Conservation (phyloP, 2,113 vertebrate genomes). For the Upupa epops region DNA sequence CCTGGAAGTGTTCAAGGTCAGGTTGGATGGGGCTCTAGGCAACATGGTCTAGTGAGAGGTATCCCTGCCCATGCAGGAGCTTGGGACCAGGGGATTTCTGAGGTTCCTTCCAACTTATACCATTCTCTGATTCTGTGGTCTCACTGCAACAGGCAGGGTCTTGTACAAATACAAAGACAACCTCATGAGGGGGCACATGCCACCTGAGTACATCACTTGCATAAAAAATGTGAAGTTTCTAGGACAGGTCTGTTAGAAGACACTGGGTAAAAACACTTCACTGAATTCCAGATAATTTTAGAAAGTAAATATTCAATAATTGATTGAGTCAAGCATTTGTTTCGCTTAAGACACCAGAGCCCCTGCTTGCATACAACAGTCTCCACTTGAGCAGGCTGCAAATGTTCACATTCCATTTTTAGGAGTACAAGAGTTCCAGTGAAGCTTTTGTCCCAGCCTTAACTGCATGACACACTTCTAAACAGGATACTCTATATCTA, state of each 20-base stretch:
- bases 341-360: background rate
- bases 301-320: background rate
- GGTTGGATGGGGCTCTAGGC: no score
- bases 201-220: background rate
- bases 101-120: no score
- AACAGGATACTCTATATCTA: background rate
- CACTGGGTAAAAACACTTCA: background rate
- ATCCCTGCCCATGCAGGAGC: no score
- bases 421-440: background rate
- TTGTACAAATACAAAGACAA: background rate
- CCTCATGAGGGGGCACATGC: background rate
- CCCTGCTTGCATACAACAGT: background rate
- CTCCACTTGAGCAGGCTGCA: background rate
- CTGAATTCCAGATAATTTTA: slow-evolving; percentile 1
- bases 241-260: background rate
- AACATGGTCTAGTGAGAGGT: no score
- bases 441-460: background rate
- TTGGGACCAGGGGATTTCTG: no score
- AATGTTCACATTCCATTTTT: background rate
- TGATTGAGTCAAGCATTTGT: background rate
- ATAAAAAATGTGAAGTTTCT: slow-evolving; percentile 18
- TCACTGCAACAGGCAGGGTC: background rate
- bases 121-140: no score
- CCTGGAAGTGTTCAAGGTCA: no score
- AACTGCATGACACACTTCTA: background rate